These are phyloP conservation scores for Tiliacea citrago DNA, from an alignment of 2,888 invertebrate genomes.

Conservation along the genomic window DNA sequence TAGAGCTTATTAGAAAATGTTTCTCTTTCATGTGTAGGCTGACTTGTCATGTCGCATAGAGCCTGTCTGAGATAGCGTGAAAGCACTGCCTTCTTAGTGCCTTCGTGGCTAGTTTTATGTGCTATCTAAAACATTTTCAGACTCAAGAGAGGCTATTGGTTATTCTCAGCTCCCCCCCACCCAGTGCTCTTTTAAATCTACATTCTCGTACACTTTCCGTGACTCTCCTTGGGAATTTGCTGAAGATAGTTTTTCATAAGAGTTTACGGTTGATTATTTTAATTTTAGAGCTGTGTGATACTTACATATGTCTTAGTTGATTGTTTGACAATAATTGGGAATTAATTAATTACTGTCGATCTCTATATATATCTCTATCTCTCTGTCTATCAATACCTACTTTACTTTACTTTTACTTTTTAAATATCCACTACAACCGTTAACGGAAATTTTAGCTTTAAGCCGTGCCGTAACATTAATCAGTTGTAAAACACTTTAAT, in stretches of 20 bases:
- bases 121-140: constrained; percentile 2
- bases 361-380: no score
- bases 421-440: neutral
- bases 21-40: neutral
- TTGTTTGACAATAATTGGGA: neutral
- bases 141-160: neutral
- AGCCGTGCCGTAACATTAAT: constrained; percentile 1
- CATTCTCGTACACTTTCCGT: neutral
- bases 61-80: neutral
- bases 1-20: neutral
- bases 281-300: neutral
- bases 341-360: no score
- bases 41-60: neutral
- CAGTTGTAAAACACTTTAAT: no score
- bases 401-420: no score
- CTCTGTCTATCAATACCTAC: no score
- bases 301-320: neutral
- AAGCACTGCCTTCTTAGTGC: neutral
- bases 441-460: neutral
- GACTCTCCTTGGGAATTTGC: neutral
- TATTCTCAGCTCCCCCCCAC: neutral
- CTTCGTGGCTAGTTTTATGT: neutral
- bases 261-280: neutral
- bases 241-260: neutral
- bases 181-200: neutral